Evolutionary conservation across 2,113 vertebrate genomes (phyloP), one percentile per base, ranked within the genome.

Genomic region (Phrynocephalus versicolor): DNA sequence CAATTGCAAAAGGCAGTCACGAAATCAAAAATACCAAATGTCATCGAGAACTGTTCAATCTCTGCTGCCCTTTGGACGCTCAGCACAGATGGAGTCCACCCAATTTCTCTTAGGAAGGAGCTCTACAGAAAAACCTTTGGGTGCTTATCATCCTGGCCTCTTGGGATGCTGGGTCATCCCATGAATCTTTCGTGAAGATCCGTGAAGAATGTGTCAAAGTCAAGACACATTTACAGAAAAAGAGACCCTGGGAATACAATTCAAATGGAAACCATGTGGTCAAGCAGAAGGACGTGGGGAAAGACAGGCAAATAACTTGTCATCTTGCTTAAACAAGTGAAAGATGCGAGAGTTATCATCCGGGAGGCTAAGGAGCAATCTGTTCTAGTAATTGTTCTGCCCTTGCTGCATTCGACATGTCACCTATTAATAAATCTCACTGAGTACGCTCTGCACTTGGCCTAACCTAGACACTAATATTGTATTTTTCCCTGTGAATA

Each of bases 401-500:
- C 73, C 65, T 58, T 83, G 39, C 77, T 57, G 55, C 1, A 1
- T n/a, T 71, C 69, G 23, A 39, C 51, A 6, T 57, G 73, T 41
- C 57, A 41, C 77, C 21, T 25, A 84, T 89, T 69, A 84, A 65
- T 37, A 88, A 77, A 16, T 58, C n/a, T 80, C 60, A 57, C 67
- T 62, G 30, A 78, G 65, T 67, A 83, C 12, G 13, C 1, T 64
- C 25, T 74, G 84, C 71, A 0, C 86, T 86, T 88, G 27, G 23
- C 79, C 73, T 58, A 30, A 6, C 23, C 12, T 9, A 87, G 71
- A 10, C 82, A 82, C 72, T 70, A 13, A 37, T 83, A 69, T 70
- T 83, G 8, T 65, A n/a, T 25, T 67, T 90, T 92, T 89, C 80
- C 21, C 86, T 70, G 60, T 75, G 90, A 88, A 76, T 62, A 62